A percentile compares a stretch with the other conserved stretches of the same genome.
These are phyloP conservation scores for Melanogrammus aeglefinus DNA, from an alignment of 2,797 vertebrate species.

Conservation along the genomic window DNA sequence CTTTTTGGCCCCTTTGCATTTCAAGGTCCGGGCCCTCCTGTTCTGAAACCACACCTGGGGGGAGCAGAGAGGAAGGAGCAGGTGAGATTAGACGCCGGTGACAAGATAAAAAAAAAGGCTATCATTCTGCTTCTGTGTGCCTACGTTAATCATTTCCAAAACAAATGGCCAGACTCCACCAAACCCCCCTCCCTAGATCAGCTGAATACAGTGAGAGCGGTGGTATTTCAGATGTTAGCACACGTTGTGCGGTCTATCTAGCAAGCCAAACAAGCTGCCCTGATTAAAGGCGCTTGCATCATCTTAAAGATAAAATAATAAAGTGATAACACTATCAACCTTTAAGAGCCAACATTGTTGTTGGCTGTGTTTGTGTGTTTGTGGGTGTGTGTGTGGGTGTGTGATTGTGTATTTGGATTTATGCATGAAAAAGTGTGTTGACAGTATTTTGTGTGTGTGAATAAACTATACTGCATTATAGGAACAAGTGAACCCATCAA, in stretches of 20 bases:
- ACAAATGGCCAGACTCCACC: constrained; percentile 24
- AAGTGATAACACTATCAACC: constrained; percentile 47
- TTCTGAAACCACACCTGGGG: constrained; percentile 80
- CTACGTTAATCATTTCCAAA: constrained; percentile 60
- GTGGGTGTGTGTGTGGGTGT: neutral
- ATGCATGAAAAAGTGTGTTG: neutral
- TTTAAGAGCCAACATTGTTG: constrained; percentile 32
- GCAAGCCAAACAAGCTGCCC: constrained; percentile 45
- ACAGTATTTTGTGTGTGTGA: neutral
- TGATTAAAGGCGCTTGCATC: constrained; percentile 63
- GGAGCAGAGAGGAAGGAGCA: constrained; percentile 14
- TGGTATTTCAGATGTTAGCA: constrained; percentile 38
- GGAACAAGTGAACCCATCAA: neutral
- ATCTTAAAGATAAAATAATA: constrained; percentile 51
- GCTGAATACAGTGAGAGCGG: constrained; percentile 22
- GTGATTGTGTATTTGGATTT: neutral
- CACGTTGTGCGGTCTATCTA: constrained; percentile 37
- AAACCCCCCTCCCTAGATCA: constrained; percentile 2
- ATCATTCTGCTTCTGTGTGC: constrained; percentile 24
- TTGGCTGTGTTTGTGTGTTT: constrained; percentile 10
- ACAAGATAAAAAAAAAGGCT: constrained; percentile 19
- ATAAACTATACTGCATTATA: neutral
- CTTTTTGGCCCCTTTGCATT: constrained; percentile 70
- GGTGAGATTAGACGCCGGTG: constrained; percentile 13
- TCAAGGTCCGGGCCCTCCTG: constrained; percentile 74